Base-by-base conservation (phyloP, 2,113 vertebrate species). In the Hydrochoerus hydrochaeris region DNA sequence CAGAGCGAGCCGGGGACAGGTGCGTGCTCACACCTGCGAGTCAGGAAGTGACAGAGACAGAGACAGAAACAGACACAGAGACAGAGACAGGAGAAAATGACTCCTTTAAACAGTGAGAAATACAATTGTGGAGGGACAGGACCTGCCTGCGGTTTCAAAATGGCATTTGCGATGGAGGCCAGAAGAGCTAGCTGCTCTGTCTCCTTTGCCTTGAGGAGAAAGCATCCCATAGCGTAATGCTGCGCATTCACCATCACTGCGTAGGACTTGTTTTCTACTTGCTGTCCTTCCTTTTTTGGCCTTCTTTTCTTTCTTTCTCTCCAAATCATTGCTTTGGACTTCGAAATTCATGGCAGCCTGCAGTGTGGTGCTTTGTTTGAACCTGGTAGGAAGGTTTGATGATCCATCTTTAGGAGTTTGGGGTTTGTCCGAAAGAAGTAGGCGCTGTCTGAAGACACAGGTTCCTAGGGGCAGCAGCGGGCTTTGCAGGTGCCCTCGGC, bases 161-260 rank as follows among this genome's bases (percentile, higher is more conserved):
- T 44, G 41, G 30, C 77, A 32, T 52, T 17, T 52, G 4, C 32
- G 49, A 80, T 46, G 41, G 41, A 73, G 8, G 19, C 60, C 1
- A 1, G 41, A 52, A 10, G 17, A 49, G 2, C n/a, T n/a, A 9
- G 17, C 10, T 63, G 26, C 46, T 52, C 3, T 2, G 0, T 35
- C 19, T 44, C 46, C 65, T 44, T n/a, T 0, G 13, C 4, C 80
- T n/a, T 60, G 80, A 30, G 52, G 58, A 46, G 54, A 49, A 78
- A 54, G 35, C 10, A 6, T 28, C 67, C 41, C 60, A 1, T 13
- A 32, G 41, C 49, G 6, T 26, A 73, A 24, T 7, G 11, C 9
- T 19, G 3, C 0, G 0, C 1, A 0, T 0, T 46, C 32, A 10
- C 12, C 32, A 14, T 30, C 6, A 1, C 22, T 16, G 9, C 4